Conservation (phyloP, 2,113 vertebrate genomes). For the Rhea pennata region DNA sequence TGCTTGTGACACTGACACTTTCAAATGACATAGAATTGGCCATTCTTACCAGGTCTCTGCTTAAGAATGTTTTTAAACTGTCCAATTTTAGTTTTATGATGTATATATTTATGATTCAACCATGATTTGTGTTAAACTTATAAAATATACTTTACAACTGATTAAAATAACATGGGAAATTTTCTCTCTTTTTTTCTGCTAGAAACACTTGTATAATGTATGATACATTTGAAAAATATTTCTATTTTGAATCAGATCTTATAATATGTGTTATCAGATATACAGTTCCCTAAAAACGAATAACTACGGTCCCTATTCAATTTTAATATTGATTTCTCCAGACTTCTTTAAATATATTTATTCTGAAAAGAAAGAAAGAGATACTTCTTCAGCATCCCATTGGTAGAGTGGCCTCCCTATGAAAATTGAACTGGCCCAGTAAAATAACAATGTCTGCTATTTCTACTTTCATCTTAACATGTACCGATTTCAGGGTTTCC, state of each 20-base stretch:
- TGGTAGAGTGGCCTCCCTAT: neutral
- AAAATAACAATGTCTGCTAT: constrained; percentile 52
- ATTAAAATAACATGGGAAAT: constrained; percentile 1
- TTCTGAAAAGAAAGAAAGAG: neutral
- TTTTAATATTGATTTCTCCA: neutral
- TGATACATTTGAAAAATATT: neutral
- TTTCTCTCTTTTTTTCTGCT: neutral
- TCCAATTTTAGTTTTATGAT: neutral
- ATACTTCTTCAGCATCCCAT: constrained; percentile 6
- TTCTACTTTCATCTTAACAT: constrained; percentile 64
- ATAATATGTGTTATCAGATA: neutral
- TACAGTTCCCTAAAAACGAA: neutral
- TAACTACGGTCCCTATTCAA: neutral
- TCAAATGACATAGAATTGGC: neutral
- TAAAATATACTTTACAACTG: neutral
- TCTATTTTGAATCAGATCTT: neutral
- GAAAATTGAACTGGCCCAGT: neutral
- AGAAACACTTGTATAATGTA: neutral
- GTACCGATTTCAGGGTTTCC: constrained; percentile 66
- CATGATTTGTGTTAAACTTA: neutral
- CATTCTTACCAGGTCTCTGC: neutral
- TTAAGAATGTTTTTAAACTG: neutral
- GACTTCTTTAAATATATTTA: neutral
- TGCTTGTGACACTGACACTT: neutral
- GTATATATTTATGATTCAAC: neutral